Percentiles rank a stretch among this genome's conserved stretches.
Evolutionary conservation across 2,113 vertebrate genomes (phyloP).

Genomic region (Corvus cornix): DNA sequence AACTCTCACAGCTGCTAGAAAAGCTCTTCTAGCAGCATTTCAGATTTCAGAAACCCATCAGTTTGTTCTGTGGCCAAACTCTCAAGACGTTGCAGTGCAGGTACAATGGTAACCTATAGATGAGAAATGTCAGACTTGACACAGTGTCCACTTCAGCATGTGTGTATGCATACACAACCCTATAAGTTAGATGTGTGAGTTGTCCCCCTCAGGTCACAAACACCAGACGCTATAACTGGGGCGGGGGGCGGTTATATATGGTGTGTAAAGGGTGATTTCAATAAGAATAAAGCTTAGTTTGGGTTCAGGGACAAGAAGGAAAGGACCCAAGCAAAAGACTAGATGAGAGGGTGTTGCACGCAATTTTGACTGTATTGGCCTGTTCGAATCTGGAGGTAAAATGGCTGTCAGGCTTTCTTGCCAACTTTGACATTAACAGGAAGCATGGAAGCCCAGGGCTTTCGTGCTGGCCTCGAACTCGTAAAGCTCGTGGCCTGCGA

Average conservation of each 20-base stretch:
- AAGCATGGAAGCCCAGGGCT: background rate
- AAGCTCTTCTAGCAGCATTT: background rate
- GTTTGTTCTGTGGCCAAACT: background rate
- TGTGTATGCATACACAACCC: background rate
- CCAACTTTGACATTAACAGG: background rate
- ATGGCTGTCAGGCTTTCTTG: background rate
- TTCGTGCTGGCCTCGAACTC: fast-evolving
- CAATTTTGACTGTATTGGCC: background rate
- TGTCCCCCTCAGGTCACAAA: background rate
- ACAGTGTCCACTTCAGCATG: background rate
- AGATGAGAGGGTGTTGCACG: fast-evolving
- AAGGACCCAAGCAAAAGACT: background rate
- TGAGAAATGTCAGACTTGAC: background rate
- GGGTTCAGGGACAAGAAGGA: background rate
- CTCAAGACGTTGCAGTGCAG: background rate
- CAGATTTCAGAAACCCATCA: background rate
- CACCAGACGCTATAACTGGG: background rate
- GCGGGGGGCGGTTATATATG: fast-evolving
- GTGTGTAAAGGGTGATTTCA: background rate
- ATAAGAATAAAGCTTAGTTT: background rate
- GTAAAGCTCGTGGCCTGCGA: fast-evolving
- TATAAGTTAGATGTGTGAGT: background rate
- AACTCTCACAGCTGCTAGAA: background rate
- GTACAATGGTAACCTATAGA: background rate
- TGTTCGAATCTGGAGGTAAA: background rate